Evolutionary conservation across 1,140 invertebrate genomes (phyloP).

Genomic region (Bombus picipes): DNA sequence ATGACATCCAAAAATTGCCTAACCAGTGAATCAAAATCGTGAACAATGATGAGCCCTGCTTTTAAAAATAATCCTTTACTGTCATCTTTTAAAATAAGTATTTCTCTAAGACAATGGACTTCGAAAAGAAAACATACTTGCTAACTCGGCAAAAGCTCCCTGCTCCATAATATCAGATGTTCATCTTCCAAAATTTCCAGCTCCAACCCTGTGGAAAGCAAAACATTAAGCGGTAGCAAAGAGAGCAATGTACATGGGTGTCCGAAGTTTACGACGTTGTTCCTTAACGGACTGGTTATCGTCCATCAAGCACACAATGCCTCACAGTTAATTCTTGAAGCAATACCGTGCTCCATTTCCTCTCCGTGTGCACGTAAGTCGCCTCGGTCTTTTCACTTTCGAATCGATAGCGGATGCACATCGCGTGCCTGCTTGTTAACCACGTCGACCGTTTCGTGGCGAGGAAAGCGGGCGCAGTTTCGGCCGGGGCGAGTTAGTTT

Average conservation of each 20-base stretch:
- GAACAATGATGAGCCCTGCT: no score
- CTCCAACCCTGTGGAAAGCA: background rate
- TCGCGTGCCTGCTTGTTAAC: slow-evolving; percentile 62
- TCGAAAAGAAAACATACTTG: no score
- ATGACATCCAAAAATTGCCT: no score
- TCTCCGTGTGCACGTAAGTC: slow-evolving; percentile 1
- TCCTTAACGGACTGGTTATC: slow-evolving; percentile 5
- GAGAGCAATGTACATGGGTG: background rate
- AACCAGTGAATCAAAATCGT: no score
- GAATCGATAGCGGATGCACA: slow-evolving; percentile 61
- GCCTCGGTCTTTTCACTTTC: slow-evolving; percentile 32
- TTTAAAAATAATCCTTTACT: no score
- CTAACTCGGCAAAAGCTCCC: no score
- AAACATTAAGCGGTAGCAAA: background rate
- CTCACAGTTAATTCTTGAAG: slow-evolving; percentile 13
- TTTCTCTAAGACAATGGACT: no score
- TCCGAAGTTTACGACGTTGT: slow-evolving; percentile 16
- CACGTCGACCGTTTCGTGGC: slow-evolving; percentile 59
- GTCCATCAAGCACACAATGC: slow-evolving; percentile 11
- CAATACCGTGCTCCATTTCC: background rate
- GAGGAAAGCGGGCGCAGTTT: slow-evolving; percentile 61
- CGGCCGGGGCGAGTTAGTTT: slow-evolving; percentile 63
- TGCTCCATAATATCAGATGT: no score
- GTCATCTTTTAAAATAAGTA: no score
- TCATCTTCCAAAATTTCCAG: background rate